Base-by-base conservation (phyloP, 2,888 invertebrate genomes). In the Chrysomela aeneicollis region DNA sequence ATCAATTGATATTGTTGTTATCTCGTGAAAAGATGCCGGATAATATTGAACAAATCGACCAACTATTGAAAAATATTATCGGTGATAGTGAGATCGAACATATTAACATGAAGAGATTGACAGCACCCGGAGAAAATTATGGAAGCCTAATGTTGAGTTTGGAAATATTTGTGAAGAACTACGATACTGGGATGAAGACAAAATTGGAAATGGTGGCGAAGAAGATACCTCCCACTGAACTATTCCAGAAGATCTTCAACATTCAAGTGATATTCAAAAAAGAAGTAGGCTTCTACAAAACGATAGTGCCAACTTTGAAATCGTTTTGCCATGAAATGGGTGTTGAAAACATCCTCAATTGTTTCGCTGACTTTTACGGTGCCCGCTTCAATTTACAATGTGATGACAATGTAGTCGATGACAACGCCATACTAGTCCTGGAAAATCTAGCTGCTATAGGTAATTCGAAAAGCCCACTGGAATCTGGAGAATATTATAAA, bases 221-320 rank as follows among this genome's bases (percentile, higher is more conserved):
- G 46, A 59, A 62, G 0, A 61, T 71, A 55, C 72, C 72, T 15
- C 50, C 42, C 5, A 59, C 32, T 30, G 59, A 68, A 30, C 47
- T 63, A 21, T 57, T 68, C 4, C 81, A 82, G 73, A 71, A 80
- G 21, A 67, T 86, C 0, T 87, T 87, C 70, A 81, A 86, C 63
- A 84, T 84, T 5, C 79, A 83, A 59, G 79, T 81, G 1, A 85
- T 86, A 0, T 86, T 87, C 64, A 75, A 78, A 1, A 84, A 86
- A 4, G 87, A 87, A 76, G 84, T 84, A 54, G 81, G 82, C n/a
- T 82, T 87, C 57, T 87, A 87, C 70, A 74, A 82, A 30, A 78
- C 79, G 12, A 73, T 87, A 15, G 73, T 84, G 1, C 85, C 86
- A 0, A 75, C 77, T n/a, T 80, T 86, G 21, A 75, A 79, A 12